Base-by-base conservation (phyloP, 2,888 invertebrate species). In the Amphipyra berbera region DNA sequence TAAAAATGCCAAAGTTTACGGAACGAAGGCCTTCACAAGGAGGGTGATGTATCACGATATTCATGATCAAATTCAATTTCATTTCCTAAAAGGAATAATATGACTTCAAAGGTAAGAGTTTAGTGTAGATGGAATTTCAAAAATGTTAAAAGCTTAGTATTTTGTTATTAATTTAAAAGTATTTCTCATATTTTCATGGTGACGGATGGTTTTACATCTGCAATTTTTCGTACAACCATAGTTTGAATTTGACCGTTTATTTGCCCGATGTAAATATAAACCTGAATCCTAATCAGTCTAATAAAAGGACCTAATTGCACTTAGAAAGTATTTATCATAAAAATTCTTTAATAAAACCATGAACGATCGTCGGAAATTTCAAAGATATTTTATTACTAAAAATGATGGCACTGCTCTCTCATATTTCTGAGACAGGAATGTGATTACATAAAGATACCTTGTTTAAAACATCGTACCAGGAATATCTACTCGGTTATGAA, bases 401-500 rank as follows among this genome's bases (percentile, higher is more conserved):
- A 68, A 66, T 63, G 13, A 63, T 61, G 49, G 46, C 49, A 66
- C 50, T 57, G 60, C 49, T 69, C 42, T 48, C 52, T 63, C 61
- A 76, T 71, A 65, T 77, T 68, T 57, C 59, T 68, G 63, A 74
- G 61, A 59, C 64, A 72, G 65, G 76, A 74, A 79, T 79, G 65
- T 72, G 73, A 71, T 73, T 76, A 73, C 59, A 49, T 67, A 69
- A 69, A 71, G 53, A 61, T 62, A 66, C 61, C 63, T 73, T 67
- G 60, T 71, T 67, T 61, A 57, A 68, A 76, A 73, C 52, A 68
- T 61, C 60, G 66, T 60, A 66, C 50, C 61, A 49, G 58, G 45
- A 75, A 75, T 75, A 67, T 63, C 68, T 57, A 58, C 65, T 73
- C 61, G 48, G 71, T 66, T 74, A 76, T 74, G 69, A 79, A 81